phyloP scores from a whole-genome alignment of 2,888 invertebrate species.

The Poecilus cupreus region DNA sequence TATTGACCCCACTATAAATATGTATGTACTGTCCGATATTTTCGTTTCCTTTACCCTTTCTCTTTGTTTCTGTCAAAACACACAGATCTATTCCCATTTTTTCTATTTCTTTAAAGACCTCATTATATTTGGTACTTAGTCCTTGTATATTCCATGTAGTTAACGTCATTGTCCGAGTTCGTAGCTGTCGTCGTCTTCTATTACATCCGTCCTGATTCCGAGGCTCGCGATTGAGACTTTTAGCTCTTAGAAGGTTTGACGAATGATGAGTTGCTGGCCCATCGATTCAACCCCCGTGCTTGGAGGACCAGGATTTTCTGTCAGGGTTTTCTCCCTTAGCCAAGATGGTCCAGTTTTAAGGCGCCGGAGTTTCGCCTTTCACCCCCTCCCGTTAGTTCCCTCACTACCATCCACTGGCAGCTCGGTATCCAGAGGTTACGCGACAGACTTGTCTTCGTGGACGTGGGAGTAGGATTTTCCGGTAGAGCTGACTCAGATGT shows the following conservation, averaged over 20 bases:
- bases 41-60: neutral
- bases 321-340: too few relatives aligned
- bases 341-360: too few relatives aligned
- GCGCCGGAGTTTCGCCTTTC: too few relatives aligned
- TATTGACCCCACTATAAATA: neutral
- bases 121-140: neutral
- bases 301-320: too few relatives aligned
- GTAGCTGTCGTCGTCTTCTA: neutral
- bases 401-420: too few relatives aligned
- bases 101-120: neutral
- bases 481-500: too few relatives aligned
- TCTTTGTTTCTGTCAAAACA: neutral
- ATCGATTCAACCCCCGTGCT: neutral
- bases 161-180: neutral
- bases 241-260: neutral
- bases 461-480: too few relatives aligned
- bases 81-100: neutral
- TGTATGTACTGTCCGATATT: neutral
- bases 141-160: neutral
- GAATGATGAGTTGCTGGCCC: neutral
- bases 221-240: neutral
- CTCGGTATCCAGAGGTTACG: too few relatives aligned
- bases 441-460: too few relatives aligned
- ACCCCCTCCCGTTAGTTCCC: too few relatives aligned
- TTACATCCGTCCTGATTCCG: slow-evolving; percentile 3